These are phyloP conservation scores for Erannis defoliaria DNA, from an alignment of 2,888 invertebrate genomes.

Conservation along the genomic window DNA sequence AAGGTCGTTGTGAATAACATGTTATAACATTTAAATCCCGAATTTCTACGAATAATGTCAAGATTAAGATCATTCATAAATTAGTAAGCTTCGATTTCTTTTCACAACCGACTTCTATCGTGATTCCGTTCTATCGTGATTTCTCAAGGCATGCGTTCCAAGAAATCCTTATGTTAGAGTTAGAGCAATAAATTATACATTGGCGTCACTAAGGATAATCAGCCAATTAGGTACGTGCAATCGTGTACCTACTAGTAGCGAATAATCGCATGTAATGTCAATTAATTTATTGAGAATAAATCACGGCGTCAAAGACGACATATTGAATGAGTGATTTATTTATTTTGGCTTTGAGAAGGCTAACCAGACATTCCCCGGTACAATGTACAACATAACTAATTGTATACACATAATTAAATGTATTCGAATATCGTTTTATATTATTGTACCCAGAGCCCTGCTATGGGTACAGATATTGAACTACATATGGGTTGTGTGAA, in stretches of 20 bases:
- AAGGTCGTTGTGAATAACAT: no score
- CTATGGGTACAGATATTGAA: no score
- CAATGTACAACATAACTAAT: no score
- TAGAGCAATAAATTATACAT: slow-evolving; percentile 37
- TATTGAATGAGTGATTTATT: slow-evolving; percentile 21
- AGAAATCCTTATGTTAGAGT: slow-evolving; percentile 26
- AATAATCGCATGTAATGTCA: slow-evolving; percentile 36
- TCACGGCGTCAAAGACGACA: slow-evolving; percentile 23
- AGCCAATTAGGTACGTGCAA: slow-evolving; percentile 35
- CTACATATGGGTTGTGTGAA: no score
- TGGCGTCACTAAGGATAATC: slow-evolving; percentile 36
- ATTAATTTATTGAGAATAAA: slow-evolving; percentile 38
- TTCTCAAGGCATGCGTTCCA: slow-evolving; percentile 15
- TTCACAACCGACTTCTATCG: background rate
- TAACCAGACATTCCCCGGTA: no score
- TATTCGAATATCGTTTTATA: no score
- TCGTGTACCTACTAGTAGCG: slow-evolving; percentile 41
- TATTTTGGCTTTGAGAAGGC: background rate
- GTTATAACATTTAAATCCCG: background rate
- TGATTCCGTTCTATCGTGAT: slow-evolving; percentile 11
- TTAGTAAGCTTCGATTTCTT: background rate
- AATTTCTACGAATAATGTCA: slow-evolving; percentile 1
- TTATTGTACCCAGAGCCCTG: no score
- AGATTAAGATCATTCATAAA: background rate
- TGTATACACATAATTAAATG: no score